Evolutionary conservation across 1,140 invertebrate genomes (phyloP), one percentile per base, ranked within the genome.

Genomic region (Drosophila asahinai): DNA sequence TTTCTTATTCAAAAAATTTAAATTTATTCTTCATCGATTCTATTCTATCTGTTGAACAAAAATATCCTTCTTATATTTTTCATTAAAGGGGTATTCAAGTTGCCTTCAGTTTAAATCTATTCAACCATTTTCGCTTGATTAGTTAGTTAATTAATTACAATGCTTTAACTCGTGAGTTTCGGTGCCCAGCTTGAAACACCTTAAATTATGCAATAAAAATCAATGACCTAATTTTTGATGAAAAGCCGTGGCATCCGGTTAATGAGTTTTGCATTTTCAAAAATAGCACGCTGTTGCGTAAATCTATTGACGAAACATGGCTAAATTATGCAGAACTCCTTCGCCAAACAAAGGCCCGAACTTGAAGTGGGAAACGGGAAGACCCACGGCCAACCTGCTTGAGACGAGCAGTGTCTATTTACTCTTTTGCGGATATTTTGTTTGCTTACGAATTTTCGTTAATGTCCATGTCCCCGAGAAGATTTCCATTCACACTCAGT

Each of bases 401-500:
- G 42, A 83, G 67, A 79, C 67, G 55, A 66, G 55, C 72, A 71
- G 70, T 40, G 6, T 82, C 67, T 90, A 90, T 90, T 89, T 90
- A 78, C 86, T 75, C 86, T 80, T 82, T 75, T 86, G 79, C 67
- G 76, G 75, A 90, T 82, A 86, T 90, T 91, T 66, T 90, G 86
- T 90, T 90, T 86, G 72, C 81, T 80, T 82, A 90, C 75, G 82
- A 80, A 65, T 82, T 90, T 90, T 86, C 86, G 78, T 72, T 73
- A 63, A 75, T 80, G 79, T 61, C 70, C 67, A 45, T 55, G 33
- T 79, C 42, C 38, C 54, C 38, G 15, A 38, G 59, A 62, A 77
- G 73, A 81, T 81, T 81, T 84, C 67, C 59, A 82, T 82, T 76
- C 60, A 65, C 76, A 77, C 57, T 59, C 42, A 36, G 55, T 17